Evolutionary conservation across 2,113 vertebrate species (phyloP).

Genomic region (Sisor rabdophorus): DNA sequence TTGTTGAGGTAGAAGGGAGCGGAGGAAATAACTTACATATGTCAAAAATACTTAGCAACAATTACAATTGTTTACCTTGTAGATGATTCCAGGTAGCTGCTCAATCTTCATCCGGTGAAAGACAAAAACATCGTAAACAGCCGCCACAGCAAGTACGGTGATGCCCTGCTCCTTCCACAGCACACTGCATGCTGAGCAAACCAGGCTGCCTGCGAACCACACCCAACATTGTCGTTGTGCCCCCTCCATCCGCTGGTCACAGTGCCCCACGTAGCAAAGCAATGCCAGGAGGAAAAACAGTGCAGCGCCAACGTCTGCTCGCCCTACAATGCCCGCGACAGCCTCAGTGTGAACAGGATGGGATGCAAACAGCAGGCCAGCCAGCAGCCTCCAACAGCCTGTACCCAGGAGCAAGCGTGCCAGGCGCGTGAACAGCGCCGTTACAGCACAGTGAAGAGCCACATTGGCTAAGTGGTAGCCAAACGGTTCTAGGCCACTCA

Average conservation of each 20-base stretch:
- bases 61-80: constrained; percentile 77
- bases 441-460: constrained; percentile 82
- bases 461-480: constrained; percentile 93
- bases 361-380: constrained; percentile 89
- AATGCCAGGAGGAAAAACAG: constrained; percentile 92
- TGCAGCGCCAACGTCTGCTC: constrained; percentile 90
- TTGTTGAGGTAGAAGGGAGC: neutral
- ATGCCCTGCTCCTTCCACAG: constrained; percentile 98
- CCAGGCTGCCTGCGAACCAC: constrained; percentile 83
- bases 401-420: constrained; percentile 85
- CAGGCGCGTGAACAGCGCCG: constrained; percentile 85
- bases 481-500: constrained; percentile 91
- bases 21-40: constrained; percentile 39
- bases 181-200: constrained; percentile 90
- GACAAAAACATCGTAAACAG: constrained; percentile 87
- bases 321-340: constrained; percentile 88
- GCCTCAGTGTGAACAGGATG: constrained; percentile 97
- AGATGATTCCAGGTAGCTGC: constrained; percentile 78
- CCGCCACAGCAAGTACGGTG: constrained; percentile 89
- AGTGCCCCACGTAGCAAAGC: constrained; percentile 87
- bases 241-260: constrained; percentile 68
- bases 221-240: constrained; percentile 73
- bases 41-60: constrained; percentile 3
- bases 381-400: constrained; percentile 86
- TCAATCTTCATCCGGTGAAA: constrained; percentile 83